Evolutionary conservation across 2,888 invertebrate genomes (phyloP).

Genomic region (Cordilura impudica): DNA sequence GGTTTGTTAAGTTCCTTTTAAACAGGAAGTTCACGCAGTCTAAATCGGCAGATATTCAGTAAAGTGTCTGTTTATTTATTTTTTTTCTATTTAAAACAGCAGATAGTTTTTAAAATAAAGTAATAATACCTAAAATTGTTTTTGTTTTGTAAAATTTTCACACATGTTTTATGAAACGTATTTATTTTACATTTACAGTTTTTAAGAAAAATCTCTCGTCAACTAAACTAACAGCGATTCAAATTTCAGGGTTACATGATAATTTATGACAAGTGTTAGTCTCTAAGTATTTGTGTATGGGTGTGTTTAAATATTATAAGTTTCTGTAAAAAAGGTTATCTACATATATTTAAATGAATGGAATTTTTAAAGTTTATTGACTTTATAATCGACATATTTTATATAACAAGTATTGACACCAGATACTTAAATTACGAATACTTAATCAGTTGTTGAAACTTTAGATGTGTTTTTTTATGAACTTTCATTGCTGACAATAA

Average conservation of each 20-base stretch:
- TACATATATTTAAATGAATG: constrained; percentile 27
- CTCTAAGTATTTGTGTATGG: background rate
- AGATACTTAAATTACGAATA: background rate
- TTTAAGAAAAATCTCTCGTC: background rate
- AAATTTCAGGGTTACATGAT: constrained; percentile 6
- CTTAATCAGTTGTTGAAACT: background rate
- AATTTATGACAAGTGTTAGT: constrained; percentile 1
- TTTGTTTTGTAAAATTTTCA: background rate
- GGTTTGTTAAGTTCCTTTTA: constrained; percentile 39
- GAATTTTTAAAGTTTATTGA: constrained; percentile 49
- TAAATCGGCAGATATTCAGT: background rate
- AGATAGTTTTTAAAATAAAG: background rate
- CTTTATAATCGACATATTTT: constrained; percentile 14
- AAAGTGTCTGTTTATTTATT: background rate
- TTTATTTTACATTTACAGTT: background rate
- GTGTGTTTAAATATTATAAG: background rate
- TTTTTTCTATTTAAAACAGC: no score
- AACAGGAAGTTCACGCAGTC: constrained; percentile 54
- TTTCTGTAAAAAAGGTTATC: constrained; percentile 27
- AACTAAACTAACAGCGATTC: background rate
- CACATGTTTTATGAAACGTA: background rate
- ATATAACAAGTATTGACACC: no score
- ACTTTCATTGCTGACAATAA: background rate
- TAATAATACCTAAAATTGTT: no score
- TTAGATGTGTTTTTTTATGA: constrained; percentile 2